phyloP scores from a whole-genome alignment of 2,113 vertebrate species.

The Gila orcuttii region DNA sequence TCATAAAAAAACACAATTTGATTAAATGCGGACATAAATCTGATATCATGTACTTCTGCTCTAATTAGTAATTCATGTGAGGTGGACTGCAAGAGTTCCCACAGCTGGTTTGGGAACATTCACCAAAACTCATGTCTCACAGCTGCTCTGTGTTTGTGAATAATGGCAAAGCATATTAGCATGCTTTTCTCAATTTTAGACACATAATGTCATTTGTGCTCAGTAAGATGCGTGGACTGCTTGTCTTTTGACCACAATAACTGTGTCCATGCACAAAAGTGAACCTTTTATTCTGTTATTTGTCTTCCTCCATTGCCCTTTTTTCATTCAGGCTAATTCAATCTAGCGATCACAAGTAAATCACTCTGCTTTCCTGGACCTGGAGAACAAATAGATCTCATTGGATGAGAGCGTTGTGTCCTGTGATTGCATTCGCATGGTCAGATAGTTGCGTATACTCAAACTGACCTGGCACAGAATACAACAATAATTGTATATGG shows the following conservation, averaged over 20 bases:
- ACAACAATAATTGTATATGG: background rate
- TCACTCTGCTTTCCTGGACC: constrained; percentile 37
- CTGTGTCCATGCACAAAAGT: constrained; percentile 32
- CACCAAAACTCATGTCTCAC: background rate
- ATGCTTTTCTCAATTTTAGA: constrained; percentile 12
- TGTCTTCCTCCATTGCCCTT: background rate
- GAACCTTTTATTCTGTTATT: constrained; percentile 25
- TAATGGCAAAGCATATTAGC: constrained; percentile 22
- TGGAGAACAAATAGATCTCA: constrained; percentile 24
- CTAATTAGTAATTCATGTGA: constrained; percentile 39
- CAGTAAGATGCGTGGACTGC: background rate
- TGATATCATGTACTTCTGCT: constrained; percentile 19
- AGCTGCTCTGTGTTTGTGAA: constrained; percentile 17
- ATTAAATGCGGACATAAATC: background rate
- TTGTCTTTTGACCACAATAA: constrained; percentile 27
- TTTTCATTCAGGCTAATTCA: constrained; percentile 45
- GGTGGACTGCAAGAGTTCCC: constrained; percentile 32
- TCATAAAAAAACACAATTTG: constrained; percentile 26
- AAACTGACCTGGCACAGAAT: background rate
- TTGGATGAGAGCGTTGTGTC: constrained; percentile 14
- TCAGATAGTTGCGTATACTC: constrained; percentile 1
- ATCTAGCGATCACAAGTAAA: constrained; percentile 52
- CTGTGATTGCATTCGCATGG: constrained; percentile 25
- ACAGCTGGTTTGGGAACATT: background rate
- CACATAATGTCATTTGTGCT: constrained; percentile 37